Evolutionary conservation across 1,140 invertebrate species (phyloP), one percentile per base, ranked within the genome.

Genomic region (Bemisia tabaci): DNA sequence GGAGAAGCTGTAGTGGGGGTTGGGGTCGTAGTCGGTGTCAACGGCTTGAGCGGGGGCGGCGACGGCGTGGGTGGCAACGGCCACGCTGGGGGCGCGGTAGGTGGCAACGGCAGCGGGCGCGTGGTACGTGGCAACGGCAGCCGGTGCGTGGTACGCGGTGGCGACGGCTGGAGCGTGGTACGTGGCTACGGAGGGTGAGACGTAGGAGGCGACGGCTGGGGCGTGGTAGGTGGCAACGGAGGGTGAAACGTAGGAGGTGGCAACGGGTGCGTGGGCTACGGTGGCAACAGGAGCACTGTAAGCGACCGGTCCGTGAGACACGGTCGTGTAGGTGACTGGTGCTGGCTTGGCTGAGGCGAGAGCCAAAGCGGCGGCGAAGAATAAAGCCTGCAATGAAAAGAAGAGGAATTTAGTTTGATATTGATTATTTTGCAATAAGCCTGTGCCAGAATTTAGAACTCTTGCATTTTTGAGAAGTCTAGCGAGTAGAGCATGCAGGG

Each of bases 1-100:
- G 12, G 77, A 77, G 73, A 80, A 84, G 72, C 77, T 77, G 75
- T 82, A 82, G 26, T 75, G 75, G 1, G 77, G 76, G 67, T 75
- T 68, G 0, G 73, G 63, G 65, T 72, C 70, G 70, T 65, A 71
- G 65, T 68, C 69, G 17, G 58, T 11, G 2, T 65, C 25, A n/a
- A 66, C 63, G 25, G 67, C 65, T 12, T 63, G 61, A 33, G 67
- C 69, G 26, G 64, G 71, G 5, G 33, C 5, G 33, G 33, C 5
- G 33, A 48, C 33, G 33, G 33, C 17, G 33, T 48, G 33, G 33
- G 33, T 48, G 5, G 33, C 33, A 9, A 48, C 33, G 17, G 33
- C 33, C 5, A 48, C 33, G 33, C 33, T 48, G 33, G 33, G 33
- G 17, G 33, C 33, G 33, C 17, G 33, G 33, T 48, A 48, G 33